Evolutionary conservation across 2,888 invertebrate species (phyloP).

Genomic region (Euzophera pinguis): DNA sequence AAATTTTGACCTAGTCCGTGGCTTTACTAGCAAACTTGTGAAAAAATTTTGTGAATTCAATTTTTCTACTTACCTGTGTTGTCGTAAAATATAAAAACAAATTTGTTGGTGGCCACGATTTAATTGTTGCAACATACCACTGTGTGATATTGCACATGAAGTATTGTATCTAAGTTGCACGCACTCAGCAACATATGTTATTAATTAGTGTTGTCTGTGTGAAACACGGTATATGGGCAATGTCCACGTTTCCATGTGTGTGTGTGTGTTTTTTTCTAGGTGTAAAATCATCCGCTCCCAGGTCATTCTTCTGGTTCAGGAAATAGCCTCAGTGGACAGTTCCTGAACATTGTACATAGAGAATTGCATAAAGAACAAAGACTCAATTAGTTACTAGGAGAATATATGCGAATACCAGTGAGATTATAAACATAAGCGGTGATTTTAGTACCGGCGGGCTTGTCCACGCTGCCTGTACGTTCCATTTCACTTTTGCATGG

Average conservation of each 20-base stretch:
- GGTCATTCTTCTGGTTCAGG: conserved; percentile 80
- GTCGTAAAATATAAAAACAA: background rate
- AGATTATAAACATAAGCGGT: conserved; percentile 76
- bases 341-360: conserved; percentile 75
- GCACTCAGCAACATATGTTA: conserved; percentile 22
- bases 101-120: conserved; percentile 4
- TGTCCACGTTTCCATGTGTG: conserved; percentile 62
- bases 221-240: conserved; percentile 49
- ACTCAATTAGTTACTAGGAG: conserved; percentile 75
- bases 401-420: conserved; percentile 74
- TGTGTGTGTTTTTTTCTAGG: conserved; percentile 74
- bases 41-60: background rate
- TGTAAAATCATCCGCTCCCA: conserved; percentile 78
- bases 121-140: background rate
- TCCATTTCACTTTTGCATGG: conserved; percentile 54
- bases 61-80: too few relatives aligned
- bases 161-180: conserved; percentile 23
- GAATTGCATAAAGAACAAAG: conserved; percentile 71
- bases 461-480: conserved; percentile 72
- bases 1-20: background rate
- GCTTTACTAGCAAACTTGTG: conserved; percentile 7
- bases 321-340: conserved; percentile 70
- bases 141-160: conserved; percentile 23
- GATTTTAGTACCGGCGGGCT: conserved; percentile 74
- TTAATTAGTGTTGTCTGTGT: conserved; percentile 13